Conservation (phyloP, 2,113 vertebrate species). For the Motacilla alba region DNA sequence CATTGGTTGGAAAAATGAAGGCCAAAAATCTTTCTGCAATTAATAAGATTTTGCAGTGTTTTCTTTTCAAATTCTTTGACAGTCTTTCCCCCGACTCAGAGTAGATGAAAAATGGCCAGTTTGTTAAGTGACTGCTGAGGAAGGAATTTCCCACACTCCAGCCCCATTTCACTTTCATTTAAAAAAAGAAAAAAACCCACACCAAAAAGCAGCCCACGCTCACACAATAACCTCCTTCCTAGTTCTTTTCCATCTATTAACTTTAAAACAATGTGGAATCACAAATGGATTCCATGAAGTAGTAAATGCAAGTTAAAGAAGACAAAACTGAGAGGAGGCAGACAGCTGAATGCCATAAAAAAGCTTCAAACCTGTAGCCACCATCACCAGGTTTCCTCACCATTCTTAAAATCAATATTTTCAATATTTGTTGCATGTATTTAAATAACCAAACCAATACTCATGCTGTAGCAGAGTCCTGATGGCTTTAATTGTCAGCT, state of each 20-base stretch:
- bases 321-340: background rate
- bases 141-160: conserved; percentile 47
- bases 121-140: conserved; percentile 12
- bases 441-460: background rate
- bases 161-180: background rate
- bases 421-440: background rate
- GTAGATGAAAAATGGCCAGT: conserved; percentile 15
- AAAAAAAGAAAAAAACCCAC: background rate
- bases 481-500: background rate
- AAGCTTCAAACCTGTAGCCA: background rate
- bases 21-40: conserved; percentile 41
- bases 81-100: background rate
- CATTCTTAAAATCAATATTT: background rate
- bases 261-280: background rate
- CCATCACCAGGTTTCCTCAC: background rate
- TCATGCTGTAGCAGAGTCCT: background rate
- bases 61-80: conserved; percentile 24
- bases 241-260: background rate
- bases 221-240: background rate
- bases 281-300: background rate
- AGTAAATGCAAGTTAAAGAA: background rate
- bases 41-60: conserved; percentile 34
- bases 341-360: background rate
- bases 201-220: background rate
- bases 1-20: background rate